Evolutionary conservation across 2,113 vertebrate genomes (phyloP), one percentile per base, ranked within the genome.

Genomic region (Tenebrosternarchus preto): DNA sequence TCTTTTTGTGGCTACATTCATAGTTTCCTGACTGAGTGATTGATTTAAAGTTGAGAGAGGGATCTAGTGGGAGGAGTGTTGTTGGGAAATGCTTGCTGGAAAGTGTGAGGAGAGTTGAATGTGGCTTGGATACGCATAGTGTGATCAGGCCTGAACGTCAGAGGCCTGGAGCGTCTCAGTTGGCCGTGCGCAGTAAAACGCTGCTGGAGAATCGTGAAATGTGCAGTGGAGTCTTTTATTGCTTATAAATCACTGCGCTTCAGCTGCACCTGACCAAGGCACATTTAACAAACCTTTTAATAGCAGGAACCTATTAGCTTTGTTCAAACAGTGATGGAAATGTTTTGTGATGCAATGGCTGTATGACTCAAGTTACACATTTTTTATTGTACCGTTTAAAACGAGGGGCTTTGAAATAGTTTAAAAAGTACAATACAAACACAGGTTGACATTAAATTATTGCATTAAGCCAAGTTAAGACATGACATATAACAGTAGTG

Each of bases 221-320:
- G 20, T 70, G 24, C 76, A 59, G 73, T 56, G 61, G 59, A 63
- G 8, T 20, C 36, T 63, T 82, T 78, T 80, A 80, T 76, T 61
- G 77, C n/a, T 68, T 66, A 24, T 84, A 71, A 80, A 78, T 77
- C 60, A 60, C 31, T 20, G 59, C 66, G 76, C 69, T 84, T 77
- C 67, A 60, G 70, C 56, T 39, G 27, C 67, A 71, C 78, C 60
- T 80, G 67, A 71, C 73, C 53, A 22, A 15, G 53, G 67, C 60
- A 4, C 64, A 50, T 59, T 76, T 77, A 84, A 84, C 19, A 60
- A 71, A 61, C 59, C 82, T 36, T 77, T 83, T 50, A 46, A 80
- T 73, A 78, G 59, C 68, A 27, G 20, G 39, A 71, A 81, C 53
- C 50, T 72, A 55, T 77, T 81, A 43, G 11, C 25, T 46, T 27